These are phyloP conservation scores for Melinopterus prodromus DNA, from an alignment of 2,888 invertebrate genomes.

Conservation along the genomic window DNA sequence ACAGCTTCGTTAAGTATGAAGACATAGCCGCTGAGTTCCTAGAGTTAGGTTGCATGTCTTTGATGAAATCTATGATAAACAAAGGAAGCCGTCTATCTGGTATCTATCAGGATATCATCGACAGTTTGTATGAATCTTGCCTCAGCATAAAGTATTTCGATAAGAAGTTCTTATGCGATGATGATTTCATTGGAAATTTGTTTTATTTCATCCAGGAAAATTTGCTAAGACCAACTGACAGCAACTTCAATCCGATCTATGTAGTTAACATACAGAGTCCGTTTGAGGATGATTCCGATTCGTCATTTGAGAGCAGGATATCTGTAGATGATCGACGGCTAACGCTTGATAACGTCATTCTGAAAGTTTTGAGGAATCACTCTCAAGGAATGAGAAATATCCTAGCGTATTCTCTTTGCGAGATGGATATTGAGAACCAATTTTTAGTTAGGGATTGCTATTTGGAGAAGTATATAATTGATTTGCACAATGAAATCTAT, in stretches of 20 bases:
- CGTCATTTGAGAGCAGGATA: neutral
- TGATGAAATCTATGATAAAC: constrained; percentile 8
- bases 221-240: neutral
- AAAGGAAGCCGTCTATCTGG: constrained; percentile 16
- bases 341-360: neutral
- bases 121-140: constrained; percentile 34
- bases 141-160: constrained; percentile 42
- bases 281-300: constrained; percentile 14
- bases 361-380: constrained; percentile 24
- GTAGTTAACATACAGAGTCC: constrained; percentile 18
- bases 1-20: constrained; percentile 31
- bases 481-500: constrained; percentile 26
- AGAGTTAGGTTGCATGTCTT: constrained; percentile 27
- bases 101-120: constrained; percentile 35
- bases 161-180: constrained; percentile 35
- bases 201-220: constrained; percentile 41
- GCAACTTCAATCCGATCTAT: neutral
- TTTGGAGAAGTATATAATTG: constrained; percentile 28
- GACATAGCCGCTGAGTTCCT: constrained; percentile 23
- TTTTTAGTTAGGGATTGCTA: constrained; percentile 28
- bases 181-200: constrained; percentile 38
- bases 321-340: neutral
- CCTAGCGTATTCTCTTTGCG: neutral
- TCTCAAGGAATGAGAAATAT: constrained; percentile 16
- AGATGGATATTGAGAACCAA: neutral